Evolutionary conservation across 2,797 vertebrate genomes (phyloP).

Genomic region (Gymnothorax reevesii): DNA sequence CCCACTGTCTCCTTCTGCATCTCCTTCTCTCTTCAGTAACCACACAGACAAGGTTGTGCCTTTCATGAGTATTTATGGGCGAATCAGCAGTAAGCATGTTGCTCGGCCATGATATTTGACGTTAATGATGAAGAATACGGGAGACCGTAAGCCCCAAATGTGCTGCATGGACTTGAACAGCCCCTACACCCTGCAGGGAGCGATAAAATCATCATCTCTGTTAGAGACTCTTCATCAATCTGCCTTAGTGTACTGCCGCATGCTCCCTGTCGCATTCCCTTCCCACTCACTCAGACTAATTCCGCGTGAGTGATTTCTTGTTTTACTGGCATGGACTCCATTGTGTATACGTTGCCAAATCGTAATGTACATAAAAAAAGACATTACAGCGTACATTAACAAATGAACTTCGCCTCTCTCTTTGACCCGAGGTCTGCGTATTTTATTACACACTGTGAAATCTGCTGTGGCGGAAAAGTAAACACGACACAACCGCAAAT

Average conservation of each 20-base stretch:
- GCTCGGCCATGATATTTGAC: neutral
- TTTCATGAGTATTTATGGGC: conserved; percentile 46
- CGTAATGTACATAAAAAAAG: neutral
- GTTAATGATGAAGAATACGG: neutral
- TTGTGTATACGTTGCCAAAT: neutral
- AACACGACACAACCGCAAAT: neutral
- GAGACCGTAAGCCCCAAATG: neutral
- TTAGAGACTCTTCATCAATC: conserved; percentile 53
- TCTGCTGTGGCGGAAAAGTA: neutral
- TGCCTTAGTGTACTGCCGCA: neutral
- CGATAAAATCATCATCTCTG: conserved; percentile 53
- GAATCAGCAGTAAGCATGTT: conserved; percentile 20
- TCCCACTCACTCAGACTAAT: neutral
- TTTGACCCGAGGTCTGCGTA: conserved; percentile 17
- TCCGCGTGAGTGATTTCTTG: neutral
- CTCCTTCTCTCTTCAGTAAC: neutral
- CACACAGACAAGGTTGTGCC: conserved; percentile 58
- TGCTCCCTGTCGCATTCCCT: conserved; percentile 40
- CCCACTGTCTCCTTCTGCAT: neutral
- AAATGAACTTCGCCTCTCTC: neutral
- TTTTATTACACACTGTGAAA: neutral
- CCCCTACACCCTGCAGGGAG: conserved; percentile 58
- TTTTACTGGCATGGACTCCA: neutral
- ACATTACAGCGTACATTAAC: neutral
- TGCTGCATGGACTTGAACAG: conserved; percentile 63